Evolutionary conservation across 2,113 vertebrate species (phyloP).

Genomic region (Rafetus swinhoei): DNA sequence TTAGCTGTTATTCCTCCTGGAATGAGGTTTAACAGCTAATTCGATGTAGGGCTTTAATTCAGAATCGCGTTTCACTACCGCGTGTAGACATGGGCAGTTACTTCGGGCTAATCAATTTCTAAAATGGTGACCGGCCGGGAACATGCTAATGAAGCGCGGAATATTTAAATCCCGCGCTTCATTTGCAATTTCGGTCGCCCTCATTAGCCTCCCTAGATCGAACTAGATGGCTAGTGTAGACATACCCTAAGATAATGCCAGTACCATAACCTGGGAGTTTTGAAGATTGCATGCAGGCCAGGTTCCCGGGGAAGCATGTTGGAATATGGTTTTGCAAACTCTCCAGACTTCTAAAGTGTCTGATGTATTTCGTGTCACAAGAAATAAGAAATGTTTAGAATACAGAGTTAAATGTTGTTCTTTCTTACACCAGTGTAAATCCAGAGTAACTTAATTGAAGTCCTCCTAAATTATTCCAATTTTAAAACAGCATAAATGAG

Average conservation of each 20-base stretch:
- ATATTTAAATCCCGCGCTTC: no score
- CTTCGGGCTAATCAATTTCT: no score
- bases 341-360: background rate
- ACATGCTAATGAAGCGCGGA: no score
- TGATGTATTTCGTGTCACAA: background rate
- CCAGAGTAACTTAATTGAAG: background rate
- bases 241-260: background rate
- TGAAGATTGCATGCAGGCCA: background rate
- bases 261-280: background rate
- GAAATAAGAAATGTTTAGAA: conserved; percentile 12
- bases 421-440: background rate
- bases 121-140: no score
- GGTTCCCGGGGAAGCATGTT: conserved; percentile 5
- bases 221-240: no score
- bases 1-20: no score
- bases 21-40: no score
- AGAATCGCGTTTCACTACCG: no score
- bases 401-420: background rate
- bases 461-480: background rate
- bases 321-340: background rate
- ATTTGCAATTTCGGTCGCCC: no score
- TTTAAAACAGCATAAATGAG: background rate
- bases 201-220: no score
- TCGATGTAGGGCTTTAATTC: no score
- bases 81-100: no score